Percentiles rank a stretch among this genome's conserved stretches.
Conservation (phyloP, 2,797 vertebrate genomes). For the Staurois parvus region DNA sequence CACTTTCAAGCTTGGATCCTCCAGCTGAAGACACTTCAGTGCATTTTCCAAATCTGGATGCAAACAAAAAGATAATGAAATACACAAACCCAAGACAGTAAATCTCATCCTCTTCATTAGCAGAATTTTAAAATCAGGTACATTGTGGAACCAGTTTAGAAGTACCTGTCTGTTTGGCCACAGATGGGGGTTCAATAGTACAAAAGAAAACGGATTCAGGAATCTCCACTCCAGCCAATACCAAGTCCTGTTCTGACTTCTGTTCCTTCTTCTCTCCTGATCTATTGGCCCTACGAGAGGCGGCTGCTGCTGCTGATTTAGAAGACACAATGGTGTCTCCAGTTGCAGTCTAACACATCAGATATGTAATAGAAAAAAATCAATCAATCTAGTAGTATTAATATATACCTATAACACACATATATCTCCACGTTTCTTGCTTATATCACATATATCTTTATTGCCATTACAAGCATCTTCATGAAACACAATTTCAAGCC, state of each 20-base stretch:
- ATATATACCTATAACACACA: too few species aligned
- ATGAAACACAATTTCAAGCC: too few species aligned
- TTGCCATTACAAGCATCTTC: too few species aligned
- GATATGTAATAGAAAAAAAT: not conserved
- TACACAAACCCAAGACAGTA: not conserved
- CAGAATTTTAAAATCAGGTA: not conserved
- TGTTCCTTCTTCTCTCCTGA: constrained; percentile 61
- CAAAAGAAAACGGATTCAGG: constrained; percentile 98
- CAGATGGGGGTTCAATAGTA: constrained; percentile 92
- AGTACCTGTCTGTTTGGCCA: constrained; percentile 88
- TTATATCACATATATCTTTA: too few species aligned
- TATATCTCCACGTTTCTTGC: too few species aligned
- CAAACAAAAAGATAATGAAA: constrained; percentile 34
- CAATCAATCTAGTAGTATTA: not conserved
- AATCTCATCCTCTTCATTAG: not conserved
- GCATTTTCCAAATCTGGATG: constrained; percentile 89
- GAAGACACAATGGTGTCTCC: constrained; percentile 95
- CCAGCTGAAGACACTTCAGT: constrained; percentile 89
- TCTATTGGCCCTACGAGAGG: constrained; percentile 75
- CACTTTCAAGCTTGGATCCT: constrained; percentile 98
- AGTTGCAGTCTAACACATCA: constrained; percentile 83
- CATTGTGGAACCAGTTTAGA: not conserved
- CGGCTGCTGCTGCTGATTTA: constrained; percentile 86
- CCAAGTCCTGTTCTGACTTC: constrained; percentile 67
- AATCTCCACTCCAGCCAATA: constrained; percentile 91